Evolutionary conservation across 2,797 vertebrate species (phyloP), one percentile per base, ranked within the genome.

Genomic region (Orestias chungarensis): DNA sequence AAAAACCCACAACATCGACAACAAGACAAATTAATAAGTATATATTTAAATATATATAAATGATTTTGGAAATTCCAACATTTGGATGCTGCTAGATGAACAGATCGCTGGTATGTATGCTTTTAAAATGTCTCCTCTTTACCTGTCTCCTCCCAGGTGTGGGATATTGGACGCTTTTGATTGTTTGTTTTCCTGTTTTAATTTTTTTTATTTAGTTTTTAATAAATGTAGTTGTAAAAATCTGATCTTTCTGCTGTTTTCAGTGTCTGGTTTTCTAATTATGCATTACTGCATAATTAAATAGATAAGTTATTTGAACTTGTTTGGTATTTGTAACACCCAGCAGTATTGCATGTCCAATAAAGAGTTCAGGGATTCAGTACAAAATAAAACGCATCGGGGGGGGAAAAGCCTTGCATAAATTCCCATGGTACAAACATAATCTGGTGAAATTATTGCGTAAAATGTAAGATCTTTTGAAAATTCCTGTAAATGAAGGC

Each of bases 81-180:
- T 94, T 96, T 95, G 94, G 95, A 96, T 96, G 96, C 97, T 98
- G 96, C 96, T 97, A 96, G 95, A 93, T 93, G 89, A 95, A 95
- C 92, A 92, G 91, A 91, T 93, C 91, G 93, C 95, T 95, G 95
- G 95, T 96, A 96, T 96, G 95, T 96, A 95, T 93, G 95, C 96
- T 97, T 97, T 96, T 94, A 94, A 91, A 93, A 52, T 92, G 91
- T 94, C 94, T 95, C 76, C 71, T 93, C 94, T 93, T 95, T 94
- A 85, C 95, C 88, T 87, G 94, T 95, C 95, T 95, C 91, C 93
- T 96, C 95, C 94, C 93, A 93, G 94, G 95, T 92, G 95, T 92
- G 94, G 86, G 95, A 96, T 93, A 89, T 94, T 94, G 81, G 85
- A 92, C 86, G 89, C 82, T 87, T 74, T 78, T 82, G 83, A 78